Evolutionary conservation across 1,140 invertebrate genomes (phyloP).

Genomic region (Heliconius himera): DNA sequence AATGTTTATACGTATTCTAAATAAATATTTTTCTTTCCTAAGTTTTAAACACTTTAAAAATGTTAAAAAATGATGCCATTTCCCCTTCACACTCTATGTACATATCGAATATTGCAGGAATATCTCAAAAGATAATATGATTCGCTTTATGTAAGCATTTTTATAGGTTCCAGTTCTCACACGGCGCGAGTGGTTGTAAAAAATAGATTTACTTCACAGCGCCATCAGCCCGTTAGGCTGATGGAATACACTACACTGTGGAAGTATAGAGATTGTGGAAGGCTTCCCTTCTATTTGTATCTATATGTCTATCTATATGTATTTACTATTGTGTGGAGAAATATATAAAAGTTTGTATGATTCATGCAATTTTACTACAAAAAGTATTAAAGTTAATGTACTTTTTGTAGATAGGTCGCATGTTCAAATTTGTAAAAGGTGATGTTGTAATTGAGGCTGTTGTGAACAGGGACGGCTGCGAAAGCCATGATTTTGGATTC

Average conservation of each 20-base stretch:
- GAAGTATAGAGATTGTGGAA: not conserved
- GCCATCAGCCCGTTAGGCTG: not conserved
- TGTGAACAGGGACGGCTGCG: too few relatives aligned
- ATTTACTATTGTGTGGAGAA: not conserved
- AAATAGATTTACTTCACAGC: conserved; percentile 19
- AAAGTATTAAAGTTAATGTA: too few relatives aligned
- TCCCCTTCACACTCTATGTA: not conserved
- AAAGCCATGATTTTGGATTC: not conserved
- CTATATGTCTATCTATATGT: not conserved
- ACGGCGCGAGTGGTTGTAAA: conserved; percentile 9
- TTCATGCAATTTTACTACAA: too few relatives aligned
- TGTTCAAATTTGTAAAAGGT: not conserved
- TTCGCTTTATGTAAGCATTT: conserved; percentile 29
- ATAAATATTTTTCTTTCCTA: too few relatives aligned
- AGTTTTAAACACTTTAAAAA: too few relatives aligned
- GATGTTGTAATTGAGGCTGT: not conserved
- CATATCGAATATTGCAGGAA: conserved; percentile 13
- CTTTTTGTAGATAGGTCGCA: too few relatives aligned
- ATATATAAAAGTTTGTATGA: not conserved
- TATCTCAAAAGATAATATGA: conserved; percentile 25
- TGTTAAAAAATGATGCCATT: too few relatives aligned
- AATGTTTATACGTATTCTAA: too few relatives aligned
- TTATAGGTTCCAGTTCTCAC: conserved; percentile 20
- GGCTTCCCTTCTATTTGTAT: not conserved
- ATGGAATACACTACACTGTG: not conserved